Evolutionary conservation across 2,113 vertebrate species (phyloP).

Genomic region (Hydropotes inermis): DNA sequence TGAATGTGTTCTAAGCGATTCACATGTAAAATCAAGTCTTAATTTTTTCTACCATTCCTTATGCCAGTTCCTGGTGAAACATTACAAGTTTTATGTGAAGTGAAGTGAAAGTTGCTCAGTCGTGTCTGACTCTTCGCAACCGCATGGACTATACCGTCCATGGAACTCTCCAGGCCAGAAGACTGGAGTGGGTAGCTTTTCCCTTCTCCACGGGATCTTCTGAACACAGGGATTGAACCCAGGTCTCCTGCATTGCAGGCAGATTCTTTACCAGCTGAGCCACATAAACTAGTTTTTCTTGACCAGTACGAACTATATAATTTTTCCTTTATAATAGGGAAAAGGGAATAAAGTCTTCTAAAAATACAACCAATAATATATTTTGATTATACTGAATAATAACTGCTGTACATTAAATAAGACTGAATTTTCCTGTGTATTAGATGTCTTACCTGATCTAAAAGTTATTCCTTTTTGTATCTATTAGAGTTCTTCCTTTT

Average conservation of each 20-base stretch:
- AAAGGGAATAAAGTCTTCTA: background rate
- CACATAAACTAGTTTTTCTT: background rate
- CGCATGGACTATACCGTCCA: background rate
- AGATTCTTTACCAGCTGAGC: background rate
- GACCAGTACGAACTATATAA: background rate
- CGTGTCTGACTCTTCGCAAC: fast-evolving
- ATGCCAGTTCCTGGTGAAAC: background rate
- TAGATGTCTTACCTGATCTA: background rate
- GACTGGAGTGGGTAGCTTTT: background rate
- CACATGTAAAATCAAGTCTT: background rate
- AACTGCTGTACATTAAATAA: background rate
- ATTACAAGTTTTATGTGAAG: background rate
- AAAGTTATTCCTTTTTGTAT: background rate
- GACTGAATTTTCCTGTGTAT: background rate
- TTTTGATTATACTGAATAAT: background rate
- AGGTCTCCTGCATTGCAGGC: background rate
- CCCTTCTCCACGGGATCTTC: background rate
- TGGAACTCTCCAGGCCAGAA: background rate
- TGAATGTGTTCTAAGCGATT: background rate
- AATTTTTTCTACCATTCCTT: background rate
- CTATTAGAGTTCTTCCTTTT: background rate
- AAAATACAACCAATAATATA: background rate
- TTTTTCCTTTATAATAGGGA: background rate
- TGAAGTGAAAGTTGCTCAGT: background rate
- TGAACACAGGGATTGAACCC: background rate